Evolutionary conservation across 1,140 invertebrate species (phyloP), one percentile per base, ranked within the genome.

Genomic region (Trichonephila clavata): DNA sequence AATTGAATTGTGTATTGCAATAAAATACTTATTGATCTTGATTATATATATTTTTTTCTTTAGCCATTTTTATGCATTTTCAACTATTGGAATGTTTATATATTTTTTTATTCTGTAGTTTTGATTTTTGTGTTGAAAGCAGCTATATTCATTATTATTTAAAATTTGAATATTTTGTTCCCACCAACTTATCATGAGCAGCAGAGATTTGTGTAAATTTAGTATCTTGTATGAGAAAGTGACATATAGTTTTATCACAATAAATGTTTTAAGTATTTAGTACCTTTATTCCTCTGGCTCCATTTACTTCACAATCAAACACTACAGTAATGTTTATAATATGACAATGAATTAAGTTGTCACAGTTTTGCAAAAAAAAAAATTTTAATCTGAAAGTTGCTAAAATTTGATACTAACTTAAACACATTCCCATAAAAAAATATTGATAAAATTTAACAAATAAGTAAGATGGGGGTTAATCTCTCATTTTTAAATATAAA

Each of bases 211-310:
- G 27, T 87, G 86, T 87, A 87, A 65, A 87, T 87, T 13, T 87
- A 87, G 86, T 63, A 61, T 63, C 59, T 87, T 63, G 27, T 87
- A n/a, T 87, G 86, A 87, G 86, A 87, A 63, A 57, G 18, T 63
- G 61, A 87, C 60, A 87, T 87, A 87, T 87, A 87, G 86, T 87
- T 87, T 87, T 87, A 87, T 87, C 86, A 87, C 86, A 87, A 87
- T 87, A 87, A 87, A 87, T 87, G 86, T 87, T 87, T 87, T 87
- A 87, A 87, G 60, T 87, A 87, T 87, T 87, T 87, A 87, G 60
- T 63, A 87, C 13, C 24, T 68, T 6, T 61, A 16, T 21, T 61
- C 32, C 10, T 50, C 10, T 50, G 7, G 8, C 10, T 50, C 50
- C 10, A 50, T 10, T 50, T 50, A 50, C 50, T 50, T 50, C 50